Percentiles rank a stretch among this genome's conserved stretches.
Conservation (phyloP, 92 coral and sea anemone species). For the Paramuricea clavata region DNA sequence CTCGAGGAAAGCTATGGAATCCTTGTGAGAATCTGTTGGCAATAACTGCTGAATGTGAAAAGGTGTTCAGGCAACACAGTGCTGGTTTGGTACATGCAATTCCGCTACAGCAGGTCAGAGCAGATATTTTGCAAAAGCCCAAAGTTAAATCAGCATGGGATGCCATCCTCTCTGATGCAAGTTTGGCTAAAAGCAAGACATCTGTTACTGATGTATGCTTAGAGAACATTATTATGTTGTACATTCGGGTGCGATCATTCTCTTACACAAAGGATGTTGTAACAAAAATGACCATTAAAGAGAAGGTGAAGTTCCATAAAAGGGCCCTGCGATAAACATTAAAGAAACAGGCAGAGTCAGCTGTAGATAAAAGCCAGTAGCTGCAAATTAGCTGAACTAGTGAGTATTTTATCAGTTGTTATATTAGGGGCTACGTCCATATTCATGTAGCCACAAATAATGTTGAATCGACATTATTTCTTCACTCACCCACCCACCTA, state of each 20-base stretch:
- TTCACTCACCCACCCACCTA: too few species aligned
- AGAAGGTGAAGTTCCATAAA: background rate
- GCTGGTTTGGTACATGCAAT: too few species aligned
- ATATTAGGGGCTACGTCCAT: too few species aligned
- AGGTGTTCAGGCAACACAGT: background rate
- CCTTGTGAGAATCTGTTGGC: background rate
- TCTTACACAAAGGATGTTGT: constrained; percentile 19
- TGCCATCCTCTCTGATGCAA: too few species aligned
- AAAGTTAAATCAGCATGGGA: too few species aligned
- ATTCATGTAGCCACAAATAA: too few species aligned
- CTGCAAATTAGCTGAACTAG: too few species aligned
- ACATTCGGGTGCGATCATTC: constrained; percentile 1
- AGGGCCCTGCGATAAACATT: background rate
- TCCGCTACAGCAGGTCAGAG: too few species aligned
- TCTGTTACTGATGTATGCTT: constrained; percentile 4
- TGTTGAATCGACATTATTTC: too few species aligned
- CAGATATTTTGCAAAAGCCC: too few species aligned
- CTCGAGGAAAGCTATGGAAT: constrained; percentile 13
- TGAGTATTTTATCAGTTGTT: too few species aligned
- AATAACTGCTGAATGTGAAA: constrained; percentile 20
- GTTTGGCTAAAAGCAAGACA: too few species aligned
- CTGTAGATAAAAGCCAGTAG: background rate
- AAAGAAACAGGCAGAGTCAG: background rate
- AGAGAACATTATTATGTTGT: constrained; percentile 9
- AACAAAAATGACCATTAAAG: background rate